Evolutionary conservation across 2,888 invertebrate species (phyloP), one percentile per base, ranked within the genome.

Genomic region (Epirrhoe tristata): DNA sequence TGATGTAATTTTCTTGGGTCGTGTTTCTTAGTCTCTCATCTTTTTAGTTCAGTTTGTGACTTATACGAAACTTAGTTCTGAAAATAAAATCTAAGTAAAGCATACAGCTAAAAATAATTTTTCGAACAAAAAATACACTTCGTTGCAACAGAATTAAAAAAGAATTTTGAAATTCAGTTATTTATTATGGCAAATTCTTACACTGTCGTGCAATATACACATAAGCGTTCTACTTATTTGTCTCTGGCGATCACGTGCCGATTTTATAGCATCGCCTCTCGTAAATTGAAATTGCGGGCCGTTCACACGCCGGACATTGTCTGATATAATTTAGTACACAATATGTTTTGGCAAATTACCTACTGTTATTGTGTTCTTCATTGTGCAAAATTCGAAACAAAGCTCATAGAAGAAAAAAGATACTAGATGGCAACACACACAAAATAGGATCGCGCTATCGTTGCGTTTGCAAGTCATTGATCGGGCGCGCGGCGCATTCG

Each of bases 201-300:
- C 67, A 74, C 72, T 75, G 66, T 70, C 72, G 64, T 74, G 72
- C 80, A 81, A 78, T 81, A 81, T 85, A 87, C 84, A 86, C 80
- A 86, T 83, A 83, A 87, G 80, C 83, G 82, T 79, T 81, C 85
- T 82, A 84, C 82, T 88, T 91, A 90, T 90, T 89, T 91, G 91
- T 90, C 88, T 85, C 83, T 73, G 75, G 81, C 82, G 87, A 87
- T 89, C 93, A 93, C 93, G 93, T 91, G 87, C 92, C 87, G 82
- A 86, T 91, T 92, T 93, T 92, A 93, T 93, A 83, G 92, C 88
- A 79, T 83, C 77, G 82, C 78, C 81, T 86, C 84, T 87, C 89
- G 89, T 91, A 91, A 91, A 91, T 91, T 91, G 91, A 92, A 89
- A 90, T 90, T 86, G 90, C 86, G 81, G 79, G 75, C 78, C 81